Conservation (phyloP, 1,140 invertebrate species). For the Solenopsis fugax region DNA sequence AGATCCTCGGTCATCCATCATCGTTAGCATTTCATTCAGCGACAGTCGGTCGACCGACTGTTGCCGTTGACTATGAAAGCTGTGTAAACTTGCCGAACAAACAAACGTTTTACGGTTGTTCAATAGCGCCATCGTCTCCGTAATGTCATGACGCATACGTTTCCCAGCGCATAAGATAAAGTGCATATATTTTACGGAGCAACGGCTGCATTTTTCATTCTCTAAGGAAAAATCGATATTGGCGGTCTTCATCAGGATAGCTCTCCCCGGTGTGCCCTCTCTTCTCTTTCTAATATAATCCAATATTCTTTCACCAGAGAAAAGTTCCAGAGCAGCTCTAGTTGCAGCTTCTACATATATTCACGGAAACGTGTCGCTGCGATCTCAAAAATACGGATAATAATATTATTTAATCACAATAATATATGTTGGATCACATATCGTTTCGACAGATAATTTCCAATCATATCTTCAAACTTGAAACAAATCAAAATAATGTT, state of each 20-base stretch:
- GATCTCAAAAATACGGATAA: not conserved
- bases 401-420: not conserved
- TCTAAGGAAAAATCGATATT: conserved; percentile 61
- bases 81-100: conserved; percentile 81
- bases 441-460: not conserved
- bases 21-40: conserved; percentile 84
- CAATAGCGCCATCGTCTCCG: conserved; percentile 57
- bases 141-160: conserved; percentile 43
- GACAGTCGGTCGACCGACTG: conserved; percentile 75
- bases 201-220: conserved; percentile 54
- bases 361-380: not conserved
- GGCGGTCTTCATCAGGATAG: conserved; percentile 56
- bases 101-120: conserved; percentile 79
- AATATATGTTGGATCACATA: not conserved
- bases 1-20: conserved; percentile 81
- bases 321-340: conserved; percentile 27
- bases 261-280: not conserved
- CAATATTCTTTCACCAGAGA: conserved; percentile 20
- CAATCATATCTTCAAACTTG: not conserved
- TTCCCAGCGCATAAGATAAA: conserved; percentile 41
- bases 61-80: conserved; percentile 75
- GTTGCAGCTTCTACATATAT: not conserved
- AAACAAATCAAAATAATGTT: not conserved
- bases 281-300: conserved; percentile 26
- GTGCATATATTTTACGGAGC: conserved; percentile 53